These are phyloP conservation scores for Eupithecia subumbrata DNA, from an alignment of 2,888 invertebrate genomes.

Conservation along the genomic window DNA sequence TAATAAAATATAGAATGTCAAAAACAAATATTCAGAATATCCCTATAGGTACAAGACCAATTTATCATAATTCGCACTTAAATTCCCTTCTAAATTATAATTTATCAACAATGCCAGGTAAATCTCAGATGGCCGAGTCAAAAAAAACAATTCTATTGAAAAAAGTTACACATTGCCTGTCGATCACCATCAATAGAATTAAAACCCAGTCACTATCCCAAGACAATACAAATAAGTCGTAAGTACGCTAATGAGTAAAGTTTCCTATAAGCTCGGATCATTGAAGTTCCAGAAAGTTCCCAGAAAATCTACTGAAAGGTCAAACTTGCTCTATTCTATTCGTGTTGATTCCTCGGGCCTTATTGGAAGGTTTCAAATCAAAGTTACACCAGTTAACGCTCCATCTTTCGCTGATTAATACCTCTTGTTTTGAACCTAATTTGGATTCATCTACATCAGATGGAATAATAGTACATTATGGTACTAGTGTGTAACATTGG, in stretches of 20 bases:
- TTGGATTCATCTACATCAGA: background rate
- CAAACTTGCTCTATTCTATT: conserved; percentile 11
- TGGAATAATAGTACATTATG: no score
- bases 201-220: background rate
- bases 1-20: background rate
- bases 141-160: background rate
- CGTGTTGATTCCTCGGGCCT: conserved; percentile 8
- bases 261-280: conserved; percentile 15
- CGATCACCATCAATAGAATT: background rate
- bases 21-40: conserved; percentile 16
- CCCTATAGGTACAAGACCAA: conserved; percentile 15
- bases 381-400: background rate
- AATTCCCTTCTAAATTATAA: conserved; percentile 40
- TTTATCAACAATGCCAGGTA: conserved; percentile 29
- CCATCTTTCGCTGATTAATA: background rate
- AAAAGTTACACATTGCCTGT: background rate
- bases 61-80: conserved; percentile 36
- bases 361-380: conserved; percentile 8
- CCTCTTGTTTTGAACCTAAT: background rate
- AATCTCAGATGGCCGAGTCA: conserved; percentile 12
- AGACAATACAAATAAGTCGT: background rate
- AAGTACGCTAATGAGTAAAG: conserved; percentile 20
- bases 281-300: conserved; percentile 17
- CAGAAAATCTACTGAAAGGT: conserved; percentile 15
- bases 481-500: no score